phyloP scores from a whole-genome alignment of 2,888 invertebrate species.

The Diplazon laetatorius region DNA sequence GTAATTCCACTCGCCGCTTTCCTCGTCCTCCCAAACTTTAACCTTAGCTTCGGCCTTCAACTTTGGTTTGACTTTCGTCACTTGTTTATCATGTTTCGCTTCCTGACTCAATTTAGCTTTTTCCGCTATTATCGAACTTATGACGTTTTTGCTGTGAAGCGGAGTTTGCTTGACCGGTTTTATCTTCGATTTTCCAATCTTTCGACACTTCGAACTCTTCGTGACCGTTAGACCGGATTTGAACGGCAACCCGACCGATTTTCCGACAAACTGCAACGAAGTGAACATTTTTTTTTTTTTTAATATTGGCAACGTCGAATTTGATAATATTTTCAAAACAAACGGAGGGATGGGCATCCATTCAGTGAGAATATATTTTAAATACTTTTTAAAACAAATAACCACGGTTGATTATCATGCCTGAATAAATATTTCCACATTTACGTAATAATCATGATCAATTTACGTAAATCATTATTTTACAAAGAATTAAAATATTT shows the following conservation, averaged over 20 bases:
- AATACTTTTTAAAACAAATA: too few species aligned
- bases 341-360: too few species aligned
- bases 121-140: constrained; percentile 79
- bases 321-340: too few species aligned
- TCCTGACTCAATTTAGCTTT: constrained; percentile 78
- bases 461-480: too few species aligned
- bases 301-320: too few species aligned
- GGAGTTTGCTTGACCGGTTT: constrained; percentile 78
- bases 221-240: constrained; percentile 71
- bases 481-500: too few species aligned
- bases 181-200: constrained; percentile 73
- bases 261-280: constrained; percentile 73
- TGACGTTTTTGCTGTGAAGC: constrained; percentile 78
- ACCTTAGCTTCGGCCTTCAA: constrained; percentile 88
- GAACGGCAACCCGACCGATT: constrained; percentile 74
- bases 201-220: constrained; percentile 73
- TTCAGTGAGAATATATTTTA: too few species aligned
- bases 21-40: constrained; percentile 85
- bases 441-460: too few species aligned
- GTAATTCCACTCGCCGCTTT: constrained; percentile 81
- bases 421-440: too few species aligned
- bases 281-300: too few species aligned
- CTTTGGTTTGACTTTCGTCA: constrained; percentile 88
- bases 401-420: too few species aligned
- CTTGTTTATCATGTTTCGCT: constrained; percentile 77